Base-by-base conservation (phyloP, 2,797 vertebrate species). In the Phalloptychus januarius region DNA sequence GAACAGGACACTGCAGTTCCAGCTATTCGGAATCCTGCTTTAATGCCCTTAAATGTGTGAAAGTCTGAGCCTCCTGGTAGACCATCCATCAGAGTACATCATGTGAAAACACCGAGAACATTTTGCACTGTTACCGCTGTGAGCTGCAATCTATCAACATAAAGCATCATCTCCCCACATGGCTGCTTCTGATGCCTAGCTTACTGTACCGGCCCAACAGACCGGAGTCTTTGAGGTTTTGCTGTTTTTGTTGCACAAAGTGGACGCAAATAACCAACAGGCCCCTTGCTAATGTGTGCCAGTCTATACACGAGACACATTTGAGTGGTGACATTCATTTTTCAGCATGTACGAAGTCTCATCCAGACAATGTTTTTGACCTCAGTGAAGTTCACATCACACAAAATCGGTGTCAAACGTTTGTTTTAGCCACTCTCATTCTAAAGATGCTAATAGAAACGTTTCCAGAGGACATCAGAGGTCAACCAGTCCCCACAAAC, bases 101-200 rank as follows among this genome's bases (percentile, higher is more conserved):
- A 28, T 76, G 67, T 81, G 79, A 86, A 78, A 81, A 75, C 71
- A 79, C 72, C 15, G 6, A 50, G 85, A 76, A 87, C 83, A 86
- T 82, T 79, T 86, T 80, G 87, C 82, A 56, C 86, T 31, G 28
- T 71, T 80, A 38, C 74, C 13, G 15, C 61, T 61, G 71, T 25
- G 73, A 87, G 85, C 67, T 65, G 74, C 40, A 69, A 74, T 81
- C 71, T 74, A 80, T 86, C 84, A 85, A 44, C 73, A 79, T 84
- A 76, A 80, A 79, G 76, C 74, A 52, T 77, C 40, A 80, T 83
- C 81, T 81, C 75, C 75, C 31, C 50, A 79, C 74, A 48, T 10
- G 15, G 44, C 71, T 79, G 54, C 56, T n/a, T 87, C 72, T 85
- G 77, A 84, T 78, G 56, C 81, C 74, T 40, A 72, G 83, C 70